Evolutionary conservation across 2,113 vertebrate genomes (phyloP).

Genomic region (Pipa parva): DNA sequence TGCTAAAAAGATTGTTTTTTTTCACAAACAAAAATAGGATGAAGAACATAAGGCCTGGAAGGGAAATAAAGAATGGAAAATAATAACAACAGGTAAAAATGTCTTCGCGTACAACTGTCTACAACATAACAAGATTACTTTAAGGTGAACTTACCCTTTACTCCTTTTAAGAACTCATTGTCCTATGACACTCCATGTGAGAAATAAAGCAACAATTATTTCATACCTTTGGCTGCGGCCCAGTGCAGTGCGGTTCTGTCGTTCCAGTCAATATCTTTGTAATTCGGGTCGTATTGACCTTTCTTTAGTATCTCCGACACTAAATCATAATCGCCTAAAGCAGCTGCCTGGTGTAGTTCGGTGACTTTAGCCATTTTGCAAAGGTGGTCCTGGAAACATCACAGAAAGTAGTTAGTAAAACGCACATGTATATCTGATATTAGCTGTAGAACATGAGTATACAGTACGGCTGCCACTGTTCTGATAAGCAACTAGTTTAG

Average conservation of each 20-base stretch:
- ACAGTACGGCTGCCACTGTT: no score
- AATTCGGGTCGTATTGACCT: slow-evolving; percentile 71
- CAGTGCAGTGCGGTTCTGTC: slow-evolving; percentile 83
- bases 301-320: slow-evolving; percentile 67
- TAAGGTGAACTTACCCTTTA: rapidly evolving
- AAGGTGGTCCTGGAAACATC: not conserved
- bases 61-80: no score
- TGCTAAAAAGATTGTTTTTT: no score
- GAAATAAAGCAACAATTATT: not conserved
- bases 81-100: no score
- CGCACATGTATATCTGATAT: no score
- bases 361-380: slow-evolving; percentile 61
- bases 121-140: no score
- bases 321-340: slow-evolving; percentile 62
- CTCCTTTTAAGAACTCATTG: not conserved
- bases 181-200: not conserved
- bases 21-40: no score
- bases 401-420: not conserved
- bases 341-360: slow-evolving; percentile 80
- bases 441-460: no score
- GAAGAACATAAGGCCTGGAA: no score
- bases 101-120: no score
- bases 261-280: slow-evolving; percentile 82
- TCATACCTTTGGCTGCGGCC: slow-evolving; percentile 79
- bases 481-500: no score